Percentiles rank a stretch among this genome's conserved stretches.
These are phyloP conservation scores for Atta texana DNA, from an alignment of 1,140 invertebrate species.

Conservation along the genomic window DNA sequence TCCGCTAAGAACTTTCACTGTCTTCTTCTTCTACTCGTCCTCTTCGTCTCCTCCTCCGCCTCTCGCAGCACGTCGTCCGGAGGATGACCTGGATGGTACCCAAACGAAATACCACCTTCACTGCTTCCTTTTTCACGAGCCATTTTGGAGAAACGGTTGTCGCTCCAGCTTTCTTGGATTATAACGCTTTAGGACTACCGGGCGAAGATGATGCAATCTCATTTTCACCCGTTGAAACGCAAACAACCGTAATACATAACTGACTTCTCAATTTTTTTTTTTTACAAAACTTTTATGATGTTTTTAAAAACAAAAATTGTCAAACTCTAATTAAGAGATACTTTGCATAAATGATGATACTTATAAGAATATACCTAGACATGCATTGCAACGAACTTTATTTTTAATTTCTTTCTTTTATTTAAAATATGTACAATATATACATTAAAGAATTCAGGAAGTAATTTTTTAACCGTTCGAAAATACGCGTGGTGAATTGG, in stretches of 20 bases:
- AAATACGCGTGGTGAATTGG: slow-evolving; percentile 39
- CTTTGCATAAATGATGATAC: neutral
- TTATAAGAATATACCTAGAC: neutral
- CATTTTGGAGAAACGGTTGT: slow-evolving; percentile 75
- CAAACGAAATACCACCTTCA: slow-evolving; percentile 78
- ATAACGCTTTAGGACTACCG: slow-evolving; percentile 29
- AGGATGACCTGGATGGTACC: slow-evolving; percentile 84
- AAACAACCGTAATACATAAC: neutral
- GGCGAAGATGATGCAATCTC: slow-evolving; percentile 13
- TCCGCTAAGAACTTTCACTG: slow-evolving; percentile 69
- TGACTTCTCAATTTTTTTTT: neutral
- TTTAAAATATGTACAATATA: neutral
- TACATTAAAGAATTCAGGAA: neutral
- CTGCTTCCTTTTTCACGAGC: slow-evolving; percentile 72
- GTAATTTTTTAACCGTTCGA: neutral
- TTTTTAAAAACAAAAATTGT: neutral
- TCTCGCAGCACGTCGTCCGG: slow-evolving; percentile 72
- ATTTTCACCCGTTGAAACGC: neutral
- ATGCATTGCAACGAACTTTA: neutral
- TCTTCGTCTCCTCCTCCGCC: slow-evolving; percentile 46
- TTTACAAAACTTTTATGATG: neutral
- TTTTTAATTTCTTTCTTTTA: neutral
- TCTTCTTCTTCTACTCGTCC: slow-evolving; percentile 61
- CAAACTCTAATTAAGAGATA: neutral
- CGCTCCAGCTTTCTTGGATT: slow-evolving; percentile 64